phyloP scores from a whole-genome alignment of 1,140 invertebrate genomes.

The Bathynomus jamesi region DNA sequence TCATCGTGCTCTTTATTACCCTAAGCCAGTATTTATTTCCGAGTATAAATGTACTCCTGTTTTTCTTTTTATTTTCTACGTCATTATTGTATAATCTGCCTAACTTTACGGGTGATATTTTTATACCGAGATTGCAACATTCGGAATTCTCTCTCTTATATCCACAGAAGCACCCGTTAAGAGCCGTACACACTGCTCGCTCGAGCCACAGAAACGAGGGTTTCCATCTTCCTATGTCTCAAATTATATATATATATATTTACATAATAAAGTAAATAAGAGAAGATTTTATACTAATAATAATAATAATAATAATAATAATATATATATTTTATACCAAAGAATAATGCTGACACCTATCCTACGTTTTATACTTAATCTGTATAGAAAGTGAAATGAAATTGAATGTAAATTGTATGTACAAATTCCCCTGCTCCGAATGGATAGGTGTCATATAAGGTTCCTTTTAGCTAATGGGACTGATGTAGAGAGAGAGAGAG shows the following conservation, averaged over 20 bases:
- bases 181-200: constrained; percentile 16
- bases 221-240: constrained; percentile 19
- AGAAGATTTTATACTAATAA: background rate
- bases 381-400: background rate
- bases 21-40: too few species aligned
- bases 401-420: background rate
- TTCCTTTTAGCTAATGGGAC: too few species aligned
- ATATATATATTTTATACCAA: background rate
- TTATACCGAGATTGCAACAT: constrained; percentile 15
- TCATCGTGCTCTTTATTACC: too few species aligned
- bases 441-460: background rate
- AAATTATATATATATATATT: background rate
- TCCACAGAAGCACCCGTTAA: constrained; percentile 22
- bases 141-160: constrained; percentile 19
- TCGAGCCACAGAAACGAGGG: constrained; percentile 29
- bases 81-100: constrained; percentile 1
- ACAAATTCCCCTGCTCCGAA: background rate
- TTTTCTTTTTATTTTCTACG: too few species aligned
- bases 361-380: background rate
- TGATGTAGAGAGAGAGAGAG: background rate
- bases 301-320: too few species aligned
- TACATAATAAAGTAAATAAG: background rate
- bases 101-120: constrained; percentile 6
- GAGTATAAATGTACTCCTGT: too few species aligned
- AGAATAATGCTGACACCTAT: background rate